Conservation (phyloP, 2,113 vertebrate genomes). For the Mobula birostris region DNA sequence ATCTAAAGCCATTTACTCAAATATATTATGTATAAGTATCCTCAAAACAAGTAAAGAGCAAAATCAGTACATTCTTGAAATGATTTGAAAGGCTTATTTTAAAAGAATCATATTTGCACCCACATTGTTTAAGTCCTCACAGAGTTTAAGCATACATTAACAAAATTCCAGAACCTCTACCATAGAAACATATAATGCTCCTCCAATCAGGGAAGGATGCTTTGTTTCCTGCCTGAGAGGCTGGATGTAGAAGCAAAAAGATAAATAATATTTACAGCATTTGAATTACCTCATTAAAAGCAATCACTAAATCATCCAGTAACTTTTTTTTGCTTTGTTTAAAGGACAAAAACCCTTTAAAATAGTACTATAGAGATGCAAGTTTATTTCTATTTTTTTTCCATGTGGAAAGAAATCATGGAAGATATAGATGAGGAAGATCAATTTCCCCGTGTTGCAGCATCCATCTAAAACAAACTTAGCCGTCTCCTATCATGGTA, state of each 20-base stretch:
- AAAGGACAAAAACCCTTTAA: neutral
- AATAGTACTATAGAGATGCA: too few species aligned
- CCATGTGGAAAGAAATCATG: neutral
- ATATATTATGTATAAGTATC: neutral
- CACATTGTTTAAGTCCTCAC: neutral
- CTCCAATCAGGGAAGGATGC: neutral
- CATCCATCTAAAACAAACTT: neutral
- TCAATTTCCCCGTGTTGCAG: neutral
- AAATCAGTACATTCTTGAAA: neutral
- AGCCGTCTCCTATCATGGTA: neutral
- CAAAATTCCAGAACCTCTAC: neutral
- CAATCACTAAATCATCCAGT: neutral
- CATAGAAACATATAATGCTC: neutral
- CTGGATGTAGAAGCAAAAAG: neutral
- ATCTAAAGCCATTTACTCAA: neutral
- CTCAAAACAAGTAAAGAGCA: neutral
- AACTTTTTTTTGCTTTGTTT: neutral
- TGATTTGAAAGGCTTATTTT: neutral
- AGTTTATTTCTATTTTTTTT: neutral
- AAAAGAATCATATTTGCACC: neutral
- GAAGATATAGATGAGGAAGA: neutral
- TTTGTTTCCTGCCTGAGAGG: conserved; percentile 10
- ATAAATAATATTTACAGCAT: neutral
- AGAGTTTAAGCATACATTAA: conserved; percentile 13
- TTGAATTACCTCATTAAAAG: neutral